These are phyloP conservation scores for Diplosoma virens DNA, from an alignment of 23 tunicate species.

Conservation along the genomic window DNA sequence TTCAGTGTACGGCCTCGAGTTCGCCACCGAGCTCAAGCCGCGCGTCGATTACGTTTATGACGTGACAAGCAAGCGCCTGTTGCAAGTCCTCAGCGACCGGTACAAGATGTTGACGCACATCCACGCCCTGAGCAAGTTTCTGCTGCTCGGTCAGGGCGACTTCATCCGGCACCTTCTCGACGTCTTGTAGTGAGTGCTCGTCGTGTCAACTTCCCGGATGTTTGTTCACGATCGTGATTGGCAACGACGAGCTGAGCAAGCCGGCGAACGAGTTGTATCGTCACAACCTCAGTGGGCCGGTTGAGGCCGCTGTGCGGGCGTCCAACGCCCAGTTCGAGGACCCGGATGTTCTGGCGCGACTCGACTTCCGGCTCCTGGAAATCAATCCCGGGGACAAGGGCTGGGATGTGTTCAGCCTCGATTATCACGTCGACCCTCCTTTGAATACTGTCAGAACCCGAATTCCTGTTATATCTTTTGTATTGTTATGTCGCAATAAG, in stretches of 20 bases:
- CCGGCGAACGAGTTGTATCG: constrained; percentile 81
- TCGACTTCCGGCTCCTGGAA: constrained; percentile 84
- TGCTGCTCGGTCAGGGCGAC: constrained; percentile 96
- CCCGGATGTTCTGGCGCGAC: constrained; percentile 76
- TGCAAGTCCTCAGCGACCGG: constrained; percentile 60
- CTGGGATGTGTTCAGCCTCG: constrained; percentile 95
- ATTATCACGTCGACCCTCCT: constrained; percentile 88
- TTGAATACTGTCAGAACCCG: constrained; percentile 55
- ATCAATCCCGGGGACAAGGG: constrained; percentile 94
- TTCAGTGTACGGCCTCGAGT: constrained; percentile 56
- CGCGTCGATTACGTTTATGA: constrained; percentile 65
- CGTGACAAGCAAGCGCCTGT: constrained; percentile 69
- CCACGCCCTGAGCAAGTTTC: constrained; percentile 74
- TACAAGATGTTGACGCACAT: constrained; percentile 82
- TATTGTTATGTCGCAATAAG: too few relatives aligned
- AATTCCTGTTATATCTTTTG: background rate
- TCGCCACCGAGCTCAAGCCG: constrained; percentile 63
- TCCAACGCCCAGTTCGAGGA: constrained; percentile 96
- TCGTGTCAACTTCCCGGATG: background rate
- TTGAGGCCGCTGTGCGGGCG: constrained; percentile 82
- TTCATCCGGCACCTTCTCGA: constrained; percentile 90
- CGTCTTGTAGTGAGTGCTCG: constrained; percentile 49
- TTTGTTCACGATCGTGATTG: background rate
- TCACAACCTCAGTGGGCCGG: constrained; percentile 79
- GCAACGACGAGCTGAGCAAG: constrained; percentile 69